Base-by-base conservation (phyloP, 2,888 invertebrate species). In the Cosmia pyralina region DNA sequence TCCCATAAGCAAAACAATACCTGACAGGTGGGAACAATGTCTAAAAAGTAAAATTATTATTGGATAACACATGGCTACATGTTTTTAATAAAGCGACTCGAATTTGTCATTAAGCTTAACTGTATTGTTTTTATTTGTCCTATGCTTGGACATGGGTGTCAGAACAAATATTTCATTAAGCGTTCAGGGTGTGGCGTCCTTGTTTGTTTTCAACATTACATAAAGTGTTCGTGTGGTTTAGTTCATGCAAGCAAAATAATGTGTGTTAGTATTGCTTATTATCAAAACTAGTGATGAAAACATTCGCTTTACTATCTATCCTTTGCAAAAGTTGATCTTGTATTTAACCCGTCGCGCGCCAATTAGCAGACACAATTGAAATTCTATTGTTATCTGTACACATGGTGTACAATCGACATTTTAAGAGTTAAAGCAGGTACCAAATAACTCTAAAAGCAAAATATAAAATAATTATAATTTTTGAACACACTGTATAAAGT, bases 11-110 rank as follows among this genome's bases (percentile, higher is more conserved):
- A 64, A 53, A 64, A 19, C 22, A 64, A 64, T 53, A 58, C 22
- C 28, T 41, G 13, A 41, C 15, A 63, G 46, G 17, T 53, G 22
- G 11, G 7, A 17, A 15, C 13, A 53, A 53, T 53, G 6, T 19
- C 15, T 48, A 46, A 64, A 71, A 50, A 55, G 1, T 65, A 60
- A 60, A 46, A 64, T 48, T 53, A 22, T 77, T 55, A 58, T 79
- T 66, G 62, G 22, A 53, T 74, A 58, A 75, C 66, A 58, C 11
- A 41, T 41, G 10, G 55, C 28, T 53, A 75, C 62, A 55, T 48
- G 28, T 67, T 80, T 75, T 75, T 70, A 70, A 76, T 81, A 80
- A 80, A 75, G 63, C 70, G 46, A 70, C 63, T 60, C 63, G 75
- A 64, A 50, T 80, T 67, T 70, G 63, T 59, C 63, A 79, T 70